phyloP scores from a whole-genome alignment of 2,797 vertebrate species.

The Ctenosaura bakeri region DNA sequence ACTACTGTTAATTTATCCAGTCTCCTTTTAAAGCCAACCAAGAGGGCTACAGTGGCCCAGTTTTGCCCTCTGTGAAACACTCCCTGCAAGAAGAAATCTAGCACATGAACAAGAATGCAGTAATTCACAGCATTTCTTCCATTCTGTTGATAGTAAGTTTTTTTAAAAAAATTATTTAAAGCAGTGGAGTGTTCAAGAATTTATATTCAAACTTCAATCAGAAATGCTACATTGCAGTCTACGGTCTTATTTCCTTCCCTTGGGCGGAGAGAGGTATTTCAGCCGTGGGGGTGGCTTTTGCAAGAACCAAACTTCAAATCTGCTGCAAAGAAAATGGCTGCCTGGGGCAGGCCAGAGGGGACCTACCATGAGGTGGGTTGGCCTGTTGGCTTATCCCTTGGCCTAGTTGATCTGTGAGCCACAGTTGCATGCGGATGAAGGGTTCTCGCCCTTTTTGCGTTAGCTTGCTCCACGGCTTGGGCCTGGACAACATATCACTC shows the following conservation, averaged over 20 bases:
- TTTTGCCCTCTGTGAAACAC: too few relatives aligned
- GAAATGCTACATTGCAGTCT: not conserved
- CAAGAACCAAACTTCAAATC: not conserved
- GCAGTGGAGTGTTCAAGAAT: not conserved
- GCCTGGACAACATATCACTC: constrained; percentile 98
- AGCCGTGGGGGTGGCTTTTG: too few relatives aligned
- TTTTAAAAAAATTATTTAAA: too few relatives aligned
- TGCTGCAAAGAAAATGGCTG: too few relatives aligned
- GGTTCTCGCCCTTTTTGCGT: constrained; percentile 98
- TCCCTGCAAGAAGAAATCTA: not conserved
- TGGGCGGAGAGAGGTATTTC: too few relatives aligned
- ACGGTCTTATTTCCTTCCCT: not conserved
- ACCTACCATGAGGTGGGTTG: constrained; percentile 79
- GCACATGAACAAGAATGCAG: too few relatives aligned
- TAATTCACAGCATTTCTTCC: not conserved
- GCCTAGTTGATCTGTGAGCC: constrained; percentile 95
- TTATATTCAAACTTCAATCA: too few relatives aligned
- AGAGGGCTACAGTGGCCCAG: too few relatives aligned
- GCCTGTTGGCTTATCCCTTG: constrained; percentile 87
- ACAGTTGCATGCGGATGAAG: constrained; percentile 99
- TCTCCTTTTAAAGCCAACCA: too few relatives aligned
- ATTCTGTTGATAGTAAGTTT: not conserved
- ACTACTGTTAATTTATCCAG: too few relatives aligned
- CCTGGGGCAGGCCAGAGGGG: too few relatives aligned
- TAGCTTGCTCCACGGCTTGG: constrained; percentile 98